Evolutionary conservation across 1,140 invertebrate species (phyloP), one percentile per base, ranked within the genome.

Genomic region (Epicauta chinensis): DNA sequence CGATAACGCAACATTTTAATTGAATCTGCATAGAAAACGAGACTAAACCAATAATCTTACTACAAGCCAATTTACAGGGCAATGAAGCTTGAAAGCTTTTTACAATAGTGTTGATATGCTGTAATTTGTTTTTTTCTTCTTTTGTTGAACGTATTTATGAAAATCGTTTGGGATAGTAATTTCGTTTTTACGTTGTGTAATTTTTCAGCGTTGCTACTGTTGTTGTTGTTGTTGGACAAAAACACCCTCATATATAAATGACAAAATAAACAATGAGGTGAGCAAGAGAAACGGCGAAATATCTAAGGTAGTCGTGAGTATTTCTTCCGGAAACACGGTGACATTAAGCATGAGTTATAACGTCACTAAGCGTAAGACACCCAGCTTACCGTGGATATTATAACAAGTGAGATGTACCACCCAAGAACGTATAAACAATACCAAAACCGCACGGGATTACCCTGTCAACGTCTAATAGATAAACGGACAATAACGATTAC

Each of bases 281-380:
- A 53, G 41, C 41, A 46, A 39, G 51, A 56, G 45, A 54, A n/a
- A n/a, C n/a, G n/a, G n/a, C 47, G 40, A 40, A 41, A 48, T 58
- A 55, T 41, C 46, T 53, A 40, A 60, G 51, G 55, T 53, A 42
- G 41, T 47, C 44, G 40, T 40, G 53, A 55, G 47, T 53, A 55
- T 55, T 59, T 50, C 53, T 43, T 32, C 12, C 50, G 56, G 56
- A 58, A 53, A 43, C 44, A 48, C 48, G 46, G 50, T 56, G 59
- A 61, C 59, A 51, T 54, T 61, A 58, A 61, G 56, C 59, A 56
- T 61, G 56, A 61, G 50, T 61, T 61, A 61, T 61, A 53, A 59
- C 56, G 50, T 56, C 59, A 59, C 42, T 49, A 47, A 55, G 53
- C 48, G 53, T 56, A 56, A 59, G 56, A 34, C 10, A 56, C 56